Conservation (phyloP, 2,797 vertebrate species). For the Tragelaphus oryx region DNA sequence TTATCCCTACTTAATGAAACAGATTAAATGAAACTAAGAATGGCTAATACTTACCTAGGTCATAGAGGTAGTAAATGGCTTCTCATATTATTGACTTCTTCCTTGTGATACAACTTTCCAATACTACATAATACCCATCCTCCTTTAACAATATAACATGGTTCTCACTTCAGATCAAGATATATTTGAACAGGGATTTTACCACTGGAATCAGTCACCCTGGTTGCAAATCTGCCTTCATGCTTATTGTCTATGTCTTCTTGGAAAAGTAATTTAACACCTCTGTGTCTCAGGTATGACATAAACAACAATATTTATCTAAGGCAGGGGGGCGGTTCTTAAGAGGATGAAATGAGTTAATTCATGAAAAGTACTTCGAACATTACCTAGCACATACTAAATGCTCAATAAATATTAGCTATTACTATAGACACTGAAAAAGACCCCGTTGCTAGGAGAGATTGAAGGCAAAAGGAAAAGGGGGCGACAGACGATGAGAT, state of each 20-base stretch:
- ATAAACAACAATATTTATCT: neutral
- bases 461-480: neutral
- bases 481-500: neutral
- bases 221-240: neutral
- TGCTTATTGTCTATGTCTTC: neutral
- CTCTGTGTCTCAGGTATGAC: neutral
- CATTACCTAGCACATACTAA: neutral
- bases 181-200: neutral
- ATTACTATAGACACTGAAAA: neutral
- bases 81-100: neutral
- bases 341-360: neutral
- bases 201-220: neutral
- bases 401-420: neutral
- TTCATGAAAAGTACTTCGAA: constrained; percentile 9
- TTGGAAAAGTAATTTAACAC: neutral
- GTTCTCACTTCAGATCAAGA: neutral
- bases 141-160: neutral
- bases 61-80: neutral
- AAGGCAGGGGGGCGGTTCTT: neutral
- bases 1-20: neutral
- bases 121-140: neutral
- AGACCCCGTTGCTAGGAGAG: neutral
- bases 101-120: neutral
- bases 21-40: neutral
- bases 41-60: neutral